Conservation (phyloP, 2,797 vertebrate genomes). For the Syngnathus rostellatus region DNA sequence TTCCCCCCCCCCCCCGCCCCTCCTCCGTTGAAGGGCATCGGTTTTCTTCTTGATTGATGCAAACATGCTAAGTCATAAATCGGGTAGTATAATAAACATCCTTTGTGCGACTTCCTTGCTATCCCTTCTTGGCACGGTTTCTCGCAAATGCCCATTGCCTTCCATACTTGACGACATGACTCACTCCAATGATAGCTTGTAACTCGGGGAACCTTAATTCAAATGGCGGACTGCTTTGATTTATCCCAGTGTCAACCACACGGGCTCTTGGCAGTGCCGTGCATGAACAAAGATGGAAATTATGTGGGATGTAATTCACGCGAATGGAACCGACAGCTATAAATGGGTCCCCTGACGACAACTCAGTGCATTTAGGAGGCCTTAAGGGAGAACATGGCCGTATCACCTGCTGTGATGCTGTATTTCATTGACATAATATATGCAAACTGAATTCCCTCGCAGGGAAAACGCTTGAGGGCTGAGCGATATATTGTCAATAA, state of each 20-base stretch:
- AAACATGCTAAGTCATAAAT: slow-evolving; percentile 36
- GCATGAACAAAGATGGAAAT: slow-evolving; percentile 53
- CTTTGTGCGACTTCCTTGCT: slow-evolving; percentile 24
- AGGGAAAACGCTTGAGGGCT: background rate
- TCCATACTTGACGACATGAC: slow-evolving; percentile 31
- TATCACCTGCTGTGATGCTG: slow-evolving; percentile 28
- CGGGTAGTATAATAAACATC: slow-evolving; percentile 30
- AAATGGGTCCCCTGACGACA: slow-evolving; percentile 47
- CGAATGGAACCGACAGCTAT: slow-evolving; percentile 51
- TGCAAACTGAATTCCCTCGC: slow-evolving; percentile 14
- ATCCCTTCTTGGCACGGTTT: slow-evolving; percentile 26
- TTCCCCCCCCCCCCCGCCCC: slow-evolving; percentile 9
- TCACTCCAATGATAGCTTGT: slow-evolving; percentile 25
- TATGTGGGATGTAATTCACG: slow-evolving; percentile 52
- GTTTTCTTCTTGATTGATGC: slow-evolving; percentile 33
- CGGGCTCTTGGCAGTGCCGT: slow-evolving; percentile 32
- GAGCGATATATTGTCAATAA: slow-evolving; percentile 1
- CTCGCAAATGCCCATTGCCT: slow-evolving; percentile 11
- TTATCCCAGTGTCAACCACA: slow-evolving; percentile 39
- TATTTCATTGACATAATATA: slow-evolving; percentile 28
- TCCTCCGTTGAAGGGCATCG: slow-evolving; percentile 31
- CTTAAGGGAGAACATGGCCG: slow-evolving; percentile 26
- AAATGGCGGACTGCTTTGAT: slow-evolving; percentile 39
- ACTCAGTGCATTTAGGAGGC: slow-evolving; percentile 34
- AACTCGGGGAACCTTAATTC: slow-evolving; percentile 41